Conservation (phyloP, 2,113 vertebrate genomes). For the Chamaea fasciata region DNA sequence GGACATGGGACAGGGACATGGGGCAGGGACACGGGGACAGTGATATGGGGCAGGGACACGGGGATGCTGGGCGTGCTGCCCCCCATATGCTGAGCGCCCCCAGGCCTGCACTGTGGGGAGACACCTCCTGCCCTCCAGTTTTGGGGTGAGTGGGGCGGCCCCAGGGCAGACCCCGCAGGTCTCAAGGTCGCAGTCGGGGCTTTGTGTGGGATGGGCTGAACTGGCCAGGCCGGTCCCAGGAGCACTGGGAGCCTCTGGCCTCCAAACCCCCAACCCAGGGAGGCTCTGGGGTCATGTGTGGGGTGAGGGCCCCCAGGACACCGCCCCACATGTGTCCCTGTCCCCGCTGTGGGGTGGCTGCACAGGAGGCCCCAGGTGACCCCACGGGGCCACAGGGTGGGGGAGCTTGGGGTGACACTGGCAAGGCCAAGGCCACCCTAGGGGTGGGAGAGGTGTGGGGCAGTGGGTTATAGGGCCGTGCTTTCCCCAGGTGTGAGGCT, state of each 20-base stretch:
- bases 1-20: background rate
- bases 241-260: background rate
- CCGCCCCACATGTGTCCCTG: no score
- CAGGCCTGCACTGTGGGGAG: fast-evolving
- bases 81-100: background rate
- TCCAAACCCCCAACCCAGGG: no score
- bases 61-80: background rate
- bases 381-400: no score
- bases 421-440: fast-evolving
- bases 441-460: fast-evolving
- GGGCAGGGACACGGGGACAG: background rate
- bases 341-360: background rate
- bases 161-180: background rate
- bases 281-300: no score
- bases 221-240: background rate
- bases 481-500: fast-evolving
- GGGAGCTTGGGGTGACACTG: no score
- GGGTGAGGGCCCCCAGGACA: no score
- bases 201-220: background rate
- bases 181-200: background rate
- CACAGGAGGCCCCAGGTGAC: no score
- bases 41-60: background rate
- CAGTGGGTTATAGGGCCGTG: no score
- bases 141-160: background rate
- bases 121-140: fast-evolving